Evolutionary conservation across 2,888 invertebrate species (phyloP).

Genomic region (Aelia acuminata): DNA sequence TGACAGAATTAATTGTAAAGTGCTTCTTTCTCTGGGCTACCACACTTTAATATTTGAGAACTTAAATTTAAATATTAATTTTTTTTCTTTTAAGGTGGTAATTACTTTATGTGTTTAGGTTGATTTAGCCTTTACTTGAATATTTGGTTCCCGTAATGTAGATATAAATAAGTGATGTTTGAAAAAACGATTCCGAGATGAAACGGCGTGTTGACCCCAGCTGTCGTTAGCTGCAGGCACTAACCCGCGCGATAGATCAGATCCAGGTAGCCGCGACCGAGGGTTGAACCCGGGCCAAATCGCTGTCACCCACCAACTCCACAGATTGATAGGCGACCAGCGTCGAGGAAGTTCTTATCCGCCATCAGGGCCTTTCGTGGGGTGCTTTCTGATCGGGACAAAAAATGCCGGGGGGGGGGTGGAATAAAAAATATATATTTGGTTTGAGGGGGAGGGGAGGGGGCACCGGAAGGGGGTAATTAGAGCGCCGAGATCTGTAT

Average conservation of each 20-base stretch:
- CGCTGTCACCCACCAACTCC: conserved; percentile 16
- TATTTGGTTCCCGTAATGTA: not conserved
- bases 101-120: not conserved
- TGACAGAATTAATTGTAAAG: too few relatives aligned
- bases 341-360: conserved; percentile 29
- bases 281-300: conserved; percentile 6
- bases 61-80: too few relatives aligned
- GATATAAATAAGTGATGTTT: conserved; percentile 12
- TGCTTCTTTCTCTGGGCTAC: too few relatives aligned
- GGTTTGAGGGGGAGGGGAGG: not conserved
- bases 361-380: not conserved
- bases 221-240: conserved; percentile 9
- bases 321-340: not conserved
- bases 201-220: conserved; percentile 27
- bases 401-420: not conserved
- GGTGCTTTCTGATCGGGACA: not conserved
- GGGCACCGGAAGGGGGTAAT: conserved; percentile 8
- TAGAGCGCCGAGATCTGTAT: not conserved
- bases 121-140: not conserved
- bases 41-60: too few relatives aligned
- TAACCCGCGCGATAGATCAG: not conserved
- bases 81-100: not conserved
- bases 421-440: conserved; percentile 41
- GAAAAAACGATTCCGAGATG: not conserved
- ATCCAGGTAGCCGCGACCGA: not conserved